Percentiles rank a stretch among this genome's conserved stretches.
These are phyloP conservation scores for Ectropis crepuscularia DNA, from an alignment of 2,888 invertebrate genomes.

Conservation along the genomic window DNA sequence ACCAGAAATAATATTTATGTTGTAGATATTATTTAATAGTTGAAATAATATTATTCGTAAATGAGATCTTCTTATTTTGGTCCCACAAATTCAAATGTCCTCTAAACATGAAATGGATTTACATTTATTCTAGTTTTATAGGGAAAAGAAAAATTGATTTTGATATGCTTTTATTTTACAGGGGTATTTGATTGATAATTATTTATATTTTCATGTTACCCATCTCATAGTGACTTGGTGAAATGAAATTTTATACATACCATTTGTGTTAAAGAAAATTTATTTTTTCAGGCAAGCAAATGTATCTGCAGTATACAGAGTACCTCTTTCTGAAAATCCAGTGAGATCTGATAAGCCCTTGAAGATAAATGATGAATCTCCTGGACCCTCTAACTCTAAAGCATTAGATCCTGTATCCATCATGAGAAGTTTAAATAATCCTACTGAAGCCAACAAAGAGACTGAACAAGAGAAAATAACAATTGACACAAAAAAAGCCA, in stretches of 20 bases:
- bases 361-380: constrained; percentile 27
- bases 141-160: too few relatives aligned
- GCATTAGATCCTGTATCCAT: constrained; percentile 55
- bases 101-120: too few relatives aligned
- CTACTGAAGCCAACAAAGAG: constrained; percentile 19
- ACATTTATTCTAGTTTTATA: too few relatives aligned
- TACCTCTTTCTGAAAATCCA: constrained; percentile 46
- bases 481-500: constrained; percentile 10
- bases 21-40: not conserved
- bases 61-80: too few relatives aligned
- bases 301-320: constrained; percentile 85
- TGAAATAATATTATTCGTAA: too few relatives aligned
- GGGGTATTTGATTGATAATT: too few relatives aligned
- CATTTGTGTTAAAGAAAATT: constrained; percentile 10
- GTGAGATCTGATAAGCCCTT: constrained; percentile 6
- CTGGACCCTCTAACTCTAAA: constrained; percentile 50
- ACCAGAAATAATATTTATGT: not conserved
- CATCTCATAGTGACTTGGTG: too few relatives aligned
- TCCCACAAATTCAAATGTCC: too few relatives aligned
- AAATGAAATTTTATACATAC: not conserved
- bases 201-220: too few relatives aligned
- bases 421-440: constrained; percentile 46
- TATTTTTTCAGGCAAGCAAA: constrained; percentile 87
- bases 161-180: too few relatives aligned
- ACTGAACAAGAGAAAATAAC: constrained; percentile 29